Base-by-base conservation (phyloP, 2,888 invertebrate genomes). In the Latrodectus hesperus region DNA sequence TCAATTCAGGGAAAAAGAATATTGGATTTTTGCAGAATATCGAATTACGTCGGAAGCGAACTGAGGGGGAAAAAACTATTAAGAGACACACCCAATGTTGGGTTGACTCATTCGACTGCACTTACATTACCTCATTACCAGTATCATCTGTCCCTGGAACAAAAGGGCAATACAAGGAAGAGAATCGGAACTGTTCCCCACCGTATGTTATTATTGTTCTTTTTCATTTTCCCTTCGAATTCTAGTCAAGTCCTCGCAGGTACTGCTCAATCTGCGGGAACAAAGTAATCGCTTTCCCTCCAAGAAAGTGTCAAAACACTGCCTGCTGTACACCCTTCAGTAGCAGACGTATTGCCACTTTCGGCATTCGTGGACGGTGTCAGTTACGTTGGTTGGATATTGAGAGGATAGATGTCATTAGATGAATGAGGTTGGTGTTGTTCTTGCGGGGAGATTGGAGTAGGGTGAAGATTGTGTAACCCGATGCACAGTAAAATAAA, bases 81-180 rank as follows among this genome's bases (percentile, higher is more conserved):
- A 60, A n/a, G 60, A 12, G 60, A 60, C 60, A 60, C 60, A 60
- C 60, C 60, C 60, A 60, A 16, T n/a, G n/a, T 60, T n/a, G 60
- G n/a, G 60, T 10, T 60, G 60, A 60, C 60, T 60, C 60, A 60
- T 60, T 60, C 60, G n/a, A 60, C 60, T 60, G 60, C 60, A 60
- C 60, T 60, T 60, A 60, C 60, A 60, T 60, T 60, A 60, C 60
- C 60, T 60, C 60, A 60, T 60, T 60, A 60, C 60, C 60, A 60
- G 60, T 60, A 60, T 60, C 60, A 60, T 60, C 9, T 38, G n/a
- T 16, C 60, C 60, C 60, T 60, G 60, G 60, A 60, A 60, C 60
- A 60, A 60, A 6, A n/a, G 60, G 60, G 38, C 38, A 38, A 38
- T 38, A 38, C 38, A 38, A 38, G 38, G 38, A 38, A 38, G 38